Evolutionary conservation across 2,888 invertebrate species (phyloP).

Genomic region (Drosophila niveifrons): DNA sequence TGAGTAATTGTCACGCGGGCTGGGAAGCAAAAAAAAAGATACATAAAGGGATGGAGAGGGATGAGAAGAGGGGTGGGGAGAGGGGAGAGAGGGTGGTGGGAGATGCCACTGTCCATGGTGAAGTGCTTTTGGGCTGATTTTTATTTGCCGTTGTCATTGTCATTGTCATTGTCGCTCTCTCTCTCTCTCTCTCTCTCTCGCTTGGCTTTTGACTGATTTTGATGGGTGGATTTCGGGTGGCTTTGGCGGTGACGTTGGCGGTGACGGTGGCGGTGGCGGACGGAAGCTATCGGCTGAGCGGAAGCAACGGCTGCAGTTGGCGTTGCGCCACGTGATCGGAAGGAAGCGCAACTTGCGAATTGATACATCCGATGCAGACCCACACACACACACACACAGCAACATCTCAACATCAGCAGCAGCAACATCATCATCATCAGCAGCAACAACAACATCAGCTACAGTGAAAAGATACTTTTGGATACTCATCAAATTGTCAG

Average conservation of each 20-base stretch:
- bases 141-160: conserved; percentile 26
- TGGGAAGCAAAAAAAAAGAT: not conserved
- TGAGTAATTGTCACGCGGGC: conserved; percentile 80
- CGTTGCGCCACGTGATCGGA: conserved; percentile 78
- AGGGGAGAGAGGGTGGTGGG: conserved; percentile 4
- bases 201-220: too few relatives aligned
- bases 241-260: not conserved
- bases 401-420: conserved; percentile 1
- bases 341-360: conserved; percentile 80
- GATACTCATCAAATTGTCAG: conserved; percentile 64
- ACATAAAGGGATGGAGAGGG: not conserved
- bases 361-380: conserved; percentile 78
- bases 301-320: conserved; percentile 77
- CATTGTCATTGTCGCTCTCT: too few relatives aligned
- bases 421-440: conserved; percentile 16
- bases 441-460: conserved; percentile 15
- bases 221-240: too few relatives aligned
- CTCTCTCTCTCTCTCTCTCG: too few relatives aligned
- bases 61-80: not conserved
- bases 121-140: conserved; percentile 46
- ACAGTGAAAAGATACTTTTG: conserved; percentile 18
- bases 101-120: conserved; percentile 31
- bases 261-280: conserved; percentile 44
- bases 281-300: conserved; percentile 78
- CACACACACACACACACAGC: conserved; percentile 31